phyloP scores from a whole-genome alignment of 2,888 invertebrate species.

The Tenthredo mesomela region DNA sequence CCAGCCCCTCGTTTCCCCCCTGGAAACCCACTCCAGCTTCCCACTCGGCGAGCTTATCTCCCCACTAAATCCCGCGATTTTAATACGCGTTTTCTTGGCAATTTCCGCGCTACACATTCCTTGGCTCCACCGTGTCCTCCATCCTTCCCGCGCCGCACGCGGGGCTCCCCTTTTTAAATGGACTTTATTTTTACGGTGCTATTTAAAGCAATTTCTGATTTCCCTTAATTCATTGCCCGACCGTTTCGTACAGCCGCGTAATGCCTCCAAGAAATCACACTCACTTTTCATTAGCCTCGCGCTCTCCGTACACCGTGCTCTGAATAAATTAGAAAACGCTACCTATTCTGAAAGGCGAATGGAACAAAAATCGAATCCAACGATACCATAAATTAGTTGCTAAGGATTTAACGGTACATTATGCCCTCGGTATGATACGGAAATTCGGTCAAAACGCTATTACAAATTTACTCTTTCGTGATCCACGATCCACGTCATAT shows the following conservation, averaged over 20 bases:
- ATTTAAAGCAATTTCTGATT: constrained; percentile 77
- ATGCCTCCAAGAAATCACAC: constrained; percentile 63
- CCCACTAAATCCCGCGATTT: constrained; percentile 81
- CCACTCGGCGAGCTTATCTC: constrained; percentile 78
- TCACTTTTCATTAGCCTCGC: constrained; percentile 61
- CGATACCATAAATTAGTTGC: background rate
- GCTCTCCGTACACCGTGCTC: constrained; percentile 30
- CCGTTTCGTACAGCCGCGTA: constrained; percentile 73
- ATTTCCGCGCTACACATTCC: constrained; percentile 76
- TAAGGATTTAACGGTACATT: background rate
- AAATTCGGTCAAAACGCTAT: background rate
- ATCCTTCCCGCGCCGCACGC: constrained; percentile 52
- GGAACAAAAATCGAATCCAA: background rate
- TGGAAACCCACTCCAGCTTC: constrained; percentile 53
- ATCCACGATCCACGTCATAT: background rate
- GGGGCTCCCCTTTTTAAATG: constrained; percentile 64
- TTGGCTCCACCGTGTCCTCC: constrained; percentile 51
- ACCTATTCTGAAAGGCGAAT: background rate
- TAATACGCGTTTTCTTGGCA: constrained; percentile 80
- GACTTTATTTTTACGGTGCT: constrained; percentile 75
- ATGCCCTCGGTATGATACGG: background rate
- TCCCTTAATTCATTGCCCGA: constrained; percentile 76
- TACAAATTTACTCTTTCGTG: background rate
- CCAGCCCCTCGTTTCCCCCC: constrained; percentile 50
- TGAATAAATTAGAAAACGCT: constrained; percentile 40